These are phyloP conservation scores for Hydropsyche tenuis DNA, from an alignment of 1,140 invertebrate genomes.

Conservation along the genomic window DNA sequence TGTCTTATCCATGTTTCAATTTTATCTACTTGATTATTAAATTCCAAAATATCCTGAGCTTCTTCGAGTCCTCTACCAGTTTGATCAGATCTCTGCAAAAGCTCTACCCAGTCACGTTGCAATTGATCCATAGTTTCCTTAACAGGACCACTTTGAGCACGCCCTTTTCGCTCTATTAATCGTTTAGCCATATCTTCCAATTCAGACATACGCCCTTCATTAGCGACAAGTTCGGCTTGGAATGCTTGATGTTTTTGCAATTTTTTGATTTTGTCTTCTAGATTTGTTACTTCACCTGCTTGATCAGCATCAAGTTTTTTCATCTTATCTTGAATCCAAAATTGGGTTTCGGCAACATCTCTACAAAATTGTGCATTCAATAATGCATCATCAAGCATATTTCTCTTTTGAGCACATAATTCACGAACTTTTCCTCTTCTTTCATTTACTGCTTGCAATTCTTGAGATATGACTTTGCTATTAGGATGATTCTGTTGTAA, in stretches of 20 bases:
- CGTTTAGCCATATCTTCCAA: slow-evolving; percentile 76
- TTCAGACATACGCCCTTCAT: slow-evolving; percentile 84
- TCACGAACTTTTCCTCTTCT: slow-evolving; percentile 73
- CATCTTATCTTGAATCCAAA: slow-evolving; percentile 93
- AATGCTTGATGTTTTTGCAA: slow-evolving; percentile 98
- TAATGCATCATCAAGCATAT: slow-evolving; percentile 78
- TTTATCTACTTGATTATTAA: slow-evolving; percentile 95
- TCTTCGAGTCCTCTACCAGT: slow-evolving; percentile 86
- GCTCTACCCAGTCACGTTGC: slow-evolving; percentile 77
- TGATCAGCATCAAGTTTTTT: slow-evolving; percentile 83
- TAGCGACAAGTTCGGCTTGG: slow-evolving; percentile 91
- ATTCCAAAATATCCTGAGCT: slow-evolving; percentile 95
- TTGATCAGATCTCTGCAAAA: slow-evolving; percentile 80
- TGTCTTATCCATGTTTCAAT: slow-evolving; percentile 97
- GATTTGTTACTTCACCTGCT: slow-evolving; percentile 73
- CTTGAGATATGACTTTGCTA: slow-evolving; percentile 79
- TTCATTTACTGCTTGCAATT: slow-evolving; percentile 73
- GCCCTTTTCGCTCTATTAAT: slow-evolving; percentile 71
- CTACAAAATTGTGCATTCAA: slow-evolving; percentile 89
- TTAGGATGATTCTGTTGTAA: slow-evolving; percentile 95
- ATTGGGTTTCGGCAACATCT: slow-evolving; percentile 86
- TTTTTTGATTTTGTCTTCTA: slow-evolving; percentile 92
- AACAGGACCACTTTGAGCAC: slow-evolving; percentile 74
- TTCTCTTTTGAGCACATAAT: slow-evolving; percentile 68
- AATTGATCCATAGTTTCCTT: slow-evolving; percentile 74